Percentiles rank a stretch among this genome's conserved stretches.
phyloP scores from a whole-genome alignment of 2,113 vertebrate species.

The Aythya baeri region DNA sequence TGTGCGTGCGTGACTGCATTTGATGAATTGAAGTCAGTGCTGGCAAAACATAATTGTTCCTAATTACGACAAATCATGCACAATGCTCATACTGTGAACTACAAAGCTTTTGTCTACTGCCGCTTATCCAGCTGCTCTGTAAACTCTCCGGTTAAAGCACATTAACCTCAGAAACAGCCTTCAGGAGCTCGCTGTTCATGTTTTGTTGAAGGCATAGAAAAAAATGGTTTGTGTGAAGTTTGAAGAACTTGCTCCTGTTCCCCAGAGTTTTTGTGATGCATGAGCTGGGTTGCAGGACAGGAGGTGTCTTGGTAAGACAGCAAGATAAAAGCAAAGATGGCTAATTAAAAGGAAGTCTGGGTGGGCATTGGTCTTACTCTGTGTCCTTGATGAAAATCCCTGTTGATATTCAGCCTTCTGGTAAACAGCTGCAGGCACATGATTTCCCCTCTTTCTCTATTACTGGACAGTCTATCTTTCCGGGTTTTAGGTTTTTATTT shows the following conservation, averaged over 20 bases:
- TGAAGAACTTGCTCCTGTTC: neutral
- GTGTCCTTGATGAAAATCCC: conserved; percentile 17
- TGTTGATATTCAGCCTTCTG: neutral
- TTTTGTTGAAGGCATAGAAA: neutral
- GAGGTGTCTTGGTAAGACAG: neutral
- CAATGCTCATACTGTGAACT: neutral
- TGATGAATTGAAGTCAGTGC: conserved; percentile 2
- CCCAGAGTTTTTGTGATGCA: neutral
- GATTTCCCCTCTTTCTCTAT: neutral
- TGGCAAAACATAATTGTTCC: neutral
- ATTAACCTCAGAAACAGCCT: neutral
- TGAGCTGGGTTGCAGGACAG: neutral
- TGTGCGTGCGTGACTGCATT: neutral
- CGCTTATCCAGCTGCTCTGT: neutral
- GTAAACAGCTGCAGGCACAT: neutral
- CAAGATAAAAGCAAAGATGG: neutral
- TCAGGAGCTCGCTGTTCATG: neutral
- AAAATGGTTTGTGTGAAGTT: neutral
- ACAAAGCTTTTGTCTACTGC: conserved; percentile 12
- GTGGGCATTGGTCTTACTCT: neutral
- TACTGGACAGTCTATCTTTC: neutral
- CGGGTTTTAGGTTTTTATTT: neutral
- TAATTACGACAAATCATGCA: neutral
- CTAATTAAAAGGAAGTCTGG: neutral
- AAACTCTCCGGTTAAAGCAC: neutral